A percentile compares a stretch with the other conserved stretches of the same genome.
Conservation (phyloP, 2,888 invertebrate species). For the Boloria selene region DNA sequence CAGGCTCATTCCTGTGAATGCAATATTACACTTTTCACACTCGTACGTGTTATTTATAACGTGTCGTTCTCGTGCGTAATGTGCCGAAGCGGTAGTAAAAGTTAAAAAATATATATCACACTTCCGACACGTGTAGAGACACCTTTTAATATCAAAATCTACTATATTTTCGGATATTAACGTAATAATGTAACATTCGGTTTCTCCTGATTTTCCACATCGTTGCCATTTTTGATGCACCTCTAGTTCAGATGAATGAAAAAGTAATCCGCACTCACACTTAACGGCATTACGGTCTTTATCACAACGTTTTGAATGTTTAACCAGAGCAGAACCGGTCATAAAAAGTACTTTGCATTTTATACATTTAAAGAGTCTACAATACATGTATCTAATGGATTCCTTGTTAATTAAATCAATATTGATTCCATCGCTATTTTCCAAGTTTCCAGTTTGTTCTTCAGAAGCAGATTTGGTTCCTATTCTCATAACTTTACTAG, state of each 20-base stretch:
- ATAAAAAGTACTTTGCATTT: conserved; percentile 32
- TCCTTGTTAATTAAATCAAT: neutral
- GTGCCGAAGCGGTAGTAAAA: conserved; percentile 13
- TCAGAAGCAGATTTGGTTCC: neutral
- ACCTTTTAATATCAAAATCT: conserved; percentile 3
- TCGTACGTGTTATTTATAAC: neutral
- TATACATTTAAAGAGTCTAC: conserved; percentile 23
- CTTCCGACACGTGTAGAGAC: conserved; percentile 36
- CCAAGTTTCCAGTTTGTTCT: neutral
- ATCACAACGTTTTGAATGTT: neutral
- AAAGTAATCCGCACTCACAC: conserved; percentile 20
- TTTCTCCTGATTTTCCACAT: neutral
- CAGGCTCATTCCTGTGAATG: conserved; percentile 24
- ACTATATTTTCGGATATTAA: neutral
- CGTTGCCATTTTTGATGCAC: conserved; percentile 15
- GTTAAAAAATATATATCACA: conserved; percentile 41
- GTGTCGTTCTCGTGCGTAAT: conserved; percentile 22
- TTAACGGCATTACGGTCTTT: too few relatives aligned
- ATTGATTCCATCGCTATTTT: neutral
- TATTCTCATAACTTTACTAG: neutral
- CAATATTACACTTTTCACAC: conserved; percentile 37
- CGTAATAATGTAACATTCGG: neutral
- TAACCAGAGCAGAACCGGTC: conserved; percentile 9
- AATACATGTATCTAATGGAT: neutral
- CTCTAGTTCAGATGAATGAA: conserved; percentile 15